Evolutionary conservation across 2,888 invertebrate genomes (phyloP).

Genomic region (Mimumesa dahlbomi): DNA sequence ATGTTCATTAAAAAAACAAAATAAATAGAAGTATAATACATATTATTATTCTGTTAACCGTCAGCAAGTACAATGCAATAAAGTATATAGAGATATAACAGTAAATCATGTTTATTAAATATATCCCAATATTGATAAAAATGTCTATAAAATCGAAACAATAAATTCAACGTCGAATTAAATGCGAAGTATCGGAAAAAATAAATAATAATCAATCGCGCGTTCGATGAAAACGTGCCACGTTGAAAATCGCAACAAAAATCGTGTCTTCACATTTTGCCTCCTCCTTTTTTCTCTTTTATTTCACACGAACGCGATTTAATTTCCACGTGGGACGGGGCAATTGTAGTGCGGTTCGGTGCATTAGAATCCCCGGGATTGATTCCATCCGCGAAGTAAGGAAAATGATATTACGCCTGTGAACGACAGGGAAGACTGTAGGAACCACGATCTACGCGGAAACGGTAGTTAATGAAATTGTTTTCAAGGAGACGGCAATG

Average conservation of each 20-base stretch:
- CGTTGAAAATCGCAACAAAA: too few species aligned
- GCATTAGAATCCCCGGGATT: neutral
- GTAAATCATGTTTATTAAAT: too few species aligned
- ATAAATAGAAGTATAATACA: too few species aligned
- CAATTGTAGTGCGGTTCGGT: neutral
- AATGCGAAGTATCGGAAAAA: neutral
- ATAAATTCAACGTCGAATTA: too few species aligned
- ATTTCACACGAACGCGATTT: neutral
- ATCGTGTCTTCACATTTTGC: neutral
- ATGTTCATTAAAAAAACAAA: too few species aligned
- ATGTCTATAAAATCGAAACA: too few species aligned
- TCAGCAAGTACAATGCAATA: too few species aligned
- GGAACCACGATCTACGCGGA: conserved; percentile 50
- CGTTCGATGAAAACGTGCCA: too few species aligned
- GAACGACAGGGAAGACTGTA: conserved; percentile 42
- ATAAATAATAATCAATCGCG: neutral
- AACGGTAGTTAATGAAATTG: conserved; percentile 53
- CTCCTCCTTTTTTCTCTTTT: too few species aligned
- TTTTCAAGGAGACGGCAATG: conserved; percentile 59
- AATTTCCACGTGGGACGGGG: neutral
- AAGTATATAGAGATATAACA: too few species aligned
- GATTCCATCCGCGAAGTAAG: conserved; percentile 14
- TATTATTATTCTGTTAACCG: too few species aligned
- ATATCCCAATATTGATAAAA: too few species aligned
- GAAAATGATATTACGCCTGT: conserved; percentile 31